phyloP scores from a whole-genome alignment of 1,140 invertebrate species.

The Phortica variegata region DNA sequence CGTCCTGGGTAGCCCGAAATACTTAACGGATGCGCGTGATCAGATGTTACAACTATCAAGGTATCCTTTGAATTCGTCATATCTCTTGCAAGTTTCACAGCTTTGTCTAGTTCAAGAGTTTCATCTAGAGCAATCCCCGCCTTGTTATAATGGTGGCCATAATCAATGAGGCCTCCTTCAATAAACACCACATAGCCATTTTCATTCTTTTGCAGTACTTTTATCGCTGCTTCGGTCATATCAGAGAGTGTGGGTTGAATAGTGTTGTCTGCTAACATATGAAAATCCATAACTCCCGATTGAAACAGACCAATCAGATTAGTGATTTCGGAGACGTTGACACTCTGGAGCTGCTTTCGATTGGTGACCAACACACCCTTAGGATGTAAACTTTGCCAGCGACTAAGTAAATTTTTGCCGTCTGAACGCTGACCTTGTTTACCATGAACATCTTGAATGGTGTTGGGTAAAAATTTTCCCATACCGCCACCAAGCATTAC shows the following conservation, averaged over 20 bases:
- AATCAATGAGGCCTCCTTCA: constrained; percentile 72
- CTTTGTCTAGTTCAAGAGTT: constrained; percentile 67
- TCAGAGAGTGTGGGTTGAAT: constrained; percentile 72
- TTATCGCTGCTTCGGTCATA: constrained; percentile 74
- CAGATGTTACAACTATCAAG: constrained; percentile 69
- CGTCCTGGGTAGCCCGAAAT: constrained; percentile 70
- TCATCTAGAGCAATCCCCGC: constrained; percentile 69
- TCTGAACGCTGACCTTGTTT: constrained; percentile 60
- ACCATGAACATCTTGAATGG: constrained; percentile 58
- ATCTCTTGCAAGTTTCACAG: constrained; percentile 63
- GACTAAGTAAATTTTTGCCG: constrained; percentile 58
- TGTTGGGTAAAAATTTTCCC: constrained; percentile 62
- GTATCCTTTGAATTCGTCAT: constrained; percentile 65
- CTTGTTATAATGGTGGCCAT: constrained; percentile 68
- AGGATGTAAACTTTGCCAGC: constrained; percentile 56
- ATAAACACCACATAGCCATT: constrained; percentile 68
- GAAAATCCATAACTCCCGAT: constrained; percentile 59
- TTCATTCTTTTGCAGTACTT: constrained; percentile 66
- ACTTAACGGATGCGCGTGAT: constrained; percentile 69
- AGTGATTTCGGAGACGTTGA: constrained; percentile 35
- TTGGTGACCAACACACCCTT: constrained; percentile 65
- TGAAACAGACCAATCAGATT: constrained; percentile 60
- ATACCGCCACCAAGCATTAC: constrained; percentile 72
- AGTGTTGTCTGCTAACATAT: constrained; percentile 60
- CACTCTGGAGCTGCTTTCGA: constrained; percentile 57